A percentile compares a stretch with the other conserved stretches of the same genome.
Conservation (phyloP, 2,888 invertebrate genomes). For the Ichneumoninae sp. region DNA sequence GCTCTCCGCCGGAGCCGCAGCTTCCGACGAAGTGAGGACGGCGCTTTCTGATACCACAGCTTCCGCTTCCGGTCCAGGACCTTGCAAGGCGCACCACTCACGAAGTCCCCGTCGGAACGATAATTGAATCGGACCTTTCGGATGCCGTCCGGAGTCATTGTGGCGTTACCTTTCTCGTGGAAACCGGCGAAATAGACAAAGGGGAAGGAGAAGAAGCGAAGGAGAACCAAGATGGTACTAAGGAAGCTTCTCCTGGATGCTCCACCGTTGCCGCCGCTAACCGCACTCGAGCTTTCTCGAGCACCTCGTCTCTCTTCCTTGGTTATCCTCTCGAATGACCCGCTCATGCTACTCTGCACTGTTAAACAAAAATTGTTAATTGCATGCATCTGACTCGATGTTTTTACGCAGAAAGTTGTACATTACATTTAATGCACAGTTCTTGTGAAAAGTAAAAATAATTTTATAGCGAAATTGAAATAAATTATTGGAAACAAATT, state of each 20-base stretch:
- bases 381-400: no score
- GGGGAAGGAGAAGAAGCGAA: slow-evolving; percentile 37
- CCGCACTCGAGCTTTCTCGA: not conserved
- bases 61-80: slow-evolving; percentile 79
- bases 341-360: not conserved
- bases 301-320: not conserved
- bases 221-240: not conserved
- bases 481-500: no score
- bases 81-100: slow-evolving; percentile 75
- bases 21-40: slow-evolving; percentile 35
- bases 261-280: not conserved
- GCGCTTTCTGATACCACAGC: slow-evolving; percentile 52
- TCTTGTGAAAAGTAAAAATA: no score
- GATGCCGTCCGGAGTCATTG: slow-evolving; percentile 59
- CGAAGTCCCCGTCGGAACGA: slow-evolving; percentile 51
- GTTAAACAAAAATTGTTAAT: not conserved
- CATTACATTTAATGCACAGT: no score
- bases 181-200: slow-evolving; percentile 54
- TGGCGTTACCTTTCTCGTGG: slow-evolving; percentile 30
- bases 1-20: slow-evolving; percentile 1
- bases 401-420: no score
- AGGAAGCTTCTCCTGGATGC: not conserved
- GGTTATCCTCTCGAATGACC: not conserved
- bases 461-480: no score
- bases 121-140: slow-evolving; percentile 71